Conservation (phyloP, 2,113 vertebrate species). For the Megaleporinus macrocephalus region DNA sequence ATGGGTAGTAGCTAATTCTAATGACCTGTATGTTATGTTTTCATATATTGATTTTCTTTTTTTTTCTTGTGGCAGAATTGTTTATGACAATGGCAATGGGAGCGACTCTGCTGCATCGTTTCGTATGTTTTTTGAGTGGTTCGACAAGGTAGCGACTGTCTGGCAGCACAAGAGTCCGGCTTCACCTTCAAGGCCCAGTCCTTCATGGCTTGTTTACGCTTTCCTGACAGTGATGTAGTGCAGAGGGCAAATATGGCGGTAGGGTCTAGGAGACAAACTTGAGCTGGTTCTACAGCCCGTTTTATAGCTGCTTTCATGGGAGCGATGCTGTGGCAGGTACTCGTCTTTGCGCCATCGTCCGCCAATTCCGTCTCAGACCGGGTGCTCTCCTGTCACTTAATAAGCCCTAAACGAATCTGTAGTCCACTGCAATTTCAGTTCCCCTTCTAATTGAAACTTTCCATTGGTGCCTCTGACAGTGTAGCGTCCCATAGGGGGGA, state of each 20-base stretch:
- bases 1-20: not conserved
- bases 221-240: slow-evolving; percentile 63
- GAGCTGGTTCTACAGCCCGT: not conserved
- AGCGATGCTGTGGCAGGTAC: not conserved
- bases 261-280: slow-evolving; percentile 45
- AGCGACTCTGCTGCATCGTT: not conserved
- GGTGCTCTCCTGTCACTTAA: slow-evolving; percentile 19
- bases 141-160: not conserved
- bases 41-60: not conserved
- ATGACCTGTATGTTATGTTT: not conserved
- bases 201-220: slow-evolving; percentile 61
- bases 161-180: slow-evolving; percentile 14
- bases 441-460: slow-evolving; percentile 74
- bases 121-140: not conserved
- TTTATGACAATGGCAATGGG: slow-evolving; percentile 41
- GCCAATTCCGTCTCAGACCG: slow-evolving; percentile 6
- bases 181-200: slow-evolving; percentile 49
- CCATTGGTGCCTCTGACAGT: slow-evolving; percentile 74
- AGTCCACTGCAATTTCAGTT: slow-evolving; percentile 47
- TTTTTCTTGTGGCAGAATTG: not conserved
- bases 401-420: slow-evolving; percentile 20
- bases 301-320: not conserved
- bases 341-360: not conserved
- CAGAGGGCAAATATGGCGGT: slow-evolving; percentile 53
- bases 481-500: slow-evolving; percentile 62